A percentile compares a stretch with the other conserved stretches of the same genome.
These are phyloP conservation scores for Phaethornis superciliosus DNA, from an alignment of 2,113 vertebrate species.

Conservation along the genomic window DNA sequence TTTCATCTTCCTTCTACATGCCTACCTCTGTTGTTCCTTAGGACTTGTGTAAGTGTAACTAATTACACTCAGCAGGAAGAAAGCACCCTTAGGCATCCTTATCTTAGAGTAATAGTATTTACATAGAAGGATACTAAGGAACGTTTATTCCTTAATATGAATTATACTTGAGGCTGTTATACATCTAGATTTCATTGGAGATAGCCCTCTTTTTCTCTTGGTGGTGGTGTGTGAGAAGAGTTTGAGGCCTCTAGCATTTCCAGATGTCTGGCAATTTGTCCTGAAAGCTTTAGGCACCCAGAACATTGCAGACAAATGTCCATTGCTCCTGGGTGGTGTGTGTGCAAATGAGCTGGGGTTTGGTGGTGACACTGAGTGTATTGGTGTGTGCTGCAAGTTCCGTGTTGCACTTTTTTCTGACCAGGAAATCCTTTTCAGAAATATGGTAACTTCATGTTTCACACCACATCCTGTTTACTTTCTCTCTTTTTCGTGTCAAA, in stretches of 20 bases:
- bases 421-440: conserved; percentile 62
- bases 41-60: neutral
- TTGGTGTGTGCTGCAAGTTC: neutral
- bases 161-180: neutral
- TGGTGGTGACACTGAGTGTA: neutral
- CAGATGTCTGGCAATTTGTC: conserved; percentile 1
- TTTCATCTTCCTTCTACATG: conserved; percentile 29
- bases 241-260: neutral
- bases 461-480: conserved; percentile 67
- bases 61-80: neutral
- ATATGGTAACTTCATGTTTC: conserved; percentile 6
- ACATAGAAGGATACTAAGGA: neutral
- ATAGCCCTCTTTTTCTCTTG: neutral
- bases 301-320: neutral
- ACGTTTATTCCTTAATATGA: conserved; percentile 33
- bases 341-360: neutral
- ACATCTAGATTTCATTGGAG: neutral
- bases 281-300: neutral
- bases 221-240: neutral
- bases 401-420: neutral
- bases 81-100: conserved; percentile 54
- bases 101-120: conserved; percentile 27
- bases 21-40: neutral
- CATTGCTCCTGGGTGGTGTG: fast-evolving
- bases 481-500: conserved; percentile 46